Conservation (phyloP, 2,797 vertebrate species). For the Tapirus indicus region DNA sequence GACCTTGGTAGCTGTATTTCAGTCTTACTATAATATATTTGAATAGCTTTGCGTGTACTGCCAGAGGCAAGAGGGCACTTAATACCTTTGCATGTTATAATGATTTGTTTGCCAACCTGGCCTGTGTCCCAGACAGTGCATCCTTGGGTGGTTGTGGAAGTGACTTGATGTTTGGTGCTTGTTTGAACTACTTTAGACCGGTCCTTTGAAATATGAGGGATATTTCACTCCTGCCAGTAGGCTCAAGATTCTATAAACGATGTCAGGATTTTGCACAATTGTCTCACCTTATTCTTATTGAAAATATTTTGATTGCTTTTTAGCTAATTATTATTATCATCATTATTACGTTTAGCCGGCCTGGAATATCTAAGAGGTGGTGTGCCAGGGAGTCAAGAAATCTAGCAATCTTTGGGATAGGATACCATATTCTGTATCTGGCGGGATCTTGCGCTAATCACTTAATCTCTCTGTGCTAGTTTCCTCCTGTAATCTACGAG, state of each 20-base stretch:
- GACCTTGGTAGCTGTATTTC: slow-evolving; percentile 58
- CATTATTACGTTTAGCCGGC: not conserved
- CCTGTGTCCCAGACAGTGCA: slow-evolving; percentile 65
- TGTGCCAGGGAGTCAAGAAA: not conserved
- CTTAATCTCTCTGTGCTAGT: not conserved
- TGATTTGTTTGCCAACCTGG: slow-evolving; percentile 76
- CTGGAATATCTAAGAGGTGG: not conserved
- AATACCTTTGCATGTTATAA: slow-evolving; percentile 69
- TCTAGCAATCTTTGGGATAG: not conserved
- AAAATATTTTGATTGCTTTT: slow-evolving; percentile 19
- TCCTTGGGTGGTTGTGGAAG: slow-evolving; percentile 55
- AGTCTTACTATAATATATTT: slow-evolving; percentile 60
- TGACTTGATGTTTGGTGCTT: slow-evolving; percentile 32
- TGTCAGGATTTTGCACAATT: not conserved
- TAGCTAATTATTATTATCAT: not conserved
- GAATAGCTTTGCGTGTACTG: slow-evolving; percentile 70
- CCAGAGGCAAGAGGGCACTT: slow-evolving; percentile 77
- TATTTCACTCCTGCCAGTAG: not conserved
- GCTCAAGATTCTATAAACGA: not conserved
- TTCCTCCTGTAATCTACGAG: not conserved
- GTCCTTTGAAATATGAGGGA: slow-evolving; percentile 33
- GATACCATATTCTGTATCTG: not conserved
- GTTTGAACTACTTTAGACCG: slow-evolving; percentile 22
- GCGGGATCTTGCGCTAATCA: not conserved
- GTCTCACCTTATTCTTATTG: not conserved